These are phyloP conservation scores for Himantopus leucocephalus DNA, from an alignment of 2,113 vertebrate genomes.

Conservation along the genomic window DNA sequence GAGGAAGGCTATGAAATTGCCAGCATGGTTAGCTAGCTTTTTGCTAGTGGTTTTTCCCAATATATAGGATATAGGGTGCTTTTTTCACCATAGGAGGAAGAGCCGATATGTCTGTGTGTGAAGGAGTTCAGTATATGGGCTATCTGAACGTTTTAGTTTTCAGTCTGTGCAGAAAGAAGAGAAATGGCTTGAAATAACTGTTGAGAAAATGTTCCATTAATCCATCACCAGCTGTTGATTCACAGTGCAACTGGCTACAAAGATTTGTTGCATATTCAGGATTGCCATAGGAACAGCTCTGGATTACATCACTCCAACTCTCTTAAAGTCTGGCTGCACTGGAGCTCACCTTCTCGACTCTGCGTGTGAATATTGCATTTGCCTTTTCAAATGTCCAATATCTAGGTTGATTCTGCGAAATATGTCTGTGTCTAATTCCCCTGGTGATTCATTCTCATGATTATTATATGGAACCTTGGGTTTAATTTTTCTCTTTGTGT, in stretches of 20 bases:
- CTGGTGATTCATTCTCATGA: neutral
- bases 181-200: neutral
- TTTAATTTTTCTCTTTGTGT: neutral
- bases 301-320: neutral
- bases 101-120: neutral
- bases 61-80: neutral
- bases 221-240: slow-evolving; percentile 29
- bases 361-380: neutral
- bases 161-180: neutral
- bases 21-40: neutral
- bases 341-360: neutral
- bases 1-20: neutral
- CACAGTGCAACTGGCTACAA: neutral
- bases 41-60: neutral
- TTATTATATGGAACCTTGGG: neutral
- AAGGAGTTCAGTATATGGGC: neutral
- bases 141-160: neutral
- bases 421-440: neutral
- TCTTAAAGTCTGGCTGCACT: neutral
- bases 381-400: neutral
- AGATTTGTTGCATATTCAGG: slow-evolving; percentile 4
- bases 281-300: neutral
- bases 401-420: neutral
- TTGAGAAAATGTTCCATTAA: slow-evolving; percentile 42
- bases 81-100: neutral